Evolutionary conservation across 2,888 invertebrate species (phyloP), one percentile per base, ranked within the genome.

Genomic region (Drosophila testacea): DNA sequence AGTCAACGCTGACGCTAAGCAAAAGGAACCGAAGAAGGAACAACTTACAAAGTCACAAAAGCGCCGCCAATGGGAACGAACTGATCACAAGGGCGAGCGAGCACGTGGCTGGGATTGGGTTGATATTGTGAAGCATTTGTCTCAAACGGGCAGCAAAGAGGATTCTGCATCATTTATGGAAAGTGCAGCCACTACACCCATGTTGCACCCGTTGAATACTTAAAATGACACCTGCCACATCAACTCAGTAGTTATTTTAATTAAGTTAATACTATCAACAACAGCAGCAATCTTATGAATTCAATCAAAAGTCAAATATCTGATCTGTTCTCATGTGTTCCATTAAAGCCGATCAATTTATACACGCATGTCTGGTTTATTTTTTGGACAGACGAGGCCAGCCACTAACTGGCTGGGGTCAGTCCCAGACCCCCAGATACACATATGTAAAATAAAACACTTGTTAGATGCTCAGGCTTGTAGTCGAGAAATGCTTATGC

Each of bases 61-160:
- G 92, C 94, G 98, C 10, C 94, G 96, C 67, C 96, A 96, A 90
- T 97, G 97, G 96, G 97, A 97, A 91, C 94, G 95, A 62, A 94
- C 97, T 0, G 97, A 97, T 92, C 93, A 94, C 47, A 96, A 95
- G 34, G 98, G 98, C 0, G 98, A 98, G 90, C 95, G 94, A 76
- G 96, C 97, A 0, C 93, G 98, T 32, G 99, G 99, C 0, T 97
- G 96, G 95, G 95, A 99, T 93, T 99, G 99, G 98, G 95, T 98
- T 9, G 98, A 98, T 91, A 95, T 99, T 72, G 96, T 99, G n/a
- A 98, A 97, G 92, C 99, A 99, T 93, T 94, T 99, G 66, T 97
- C 97, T 9, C 98, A 98, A 91, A 95, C 95, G 4, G 93, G 92
- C 16, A 85, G 85, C 63, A 92, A 92, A 66, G 89, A 91, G 11